phyloP scores from a whole-genome alignment of 2,113 vertebrate genomes.

The Trematomus loennbergii region DNA sequence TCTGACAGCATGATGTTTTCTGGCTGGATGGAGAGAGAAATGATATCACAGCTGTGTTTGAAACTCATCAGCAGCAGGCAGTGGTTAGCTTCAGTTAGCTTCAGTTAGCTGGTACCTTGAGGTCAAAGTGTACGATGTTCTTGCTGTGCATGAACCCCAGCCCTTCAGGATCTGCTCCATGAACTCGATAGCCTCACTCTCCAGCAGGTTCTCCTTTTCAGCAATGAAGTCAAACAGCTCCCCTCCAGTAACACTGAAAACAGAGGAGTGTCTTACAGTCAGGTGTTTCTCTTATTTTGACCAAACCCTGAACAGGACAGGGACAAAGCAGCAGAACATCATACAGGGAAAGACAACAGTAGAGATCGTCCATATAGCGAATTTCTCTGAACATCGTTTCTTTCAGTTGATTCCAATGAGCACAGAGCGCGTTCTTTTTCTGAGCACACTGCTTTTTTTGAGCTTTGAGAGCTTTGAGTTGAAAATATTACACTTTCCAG shows the following conservation, averaged over 20 bases:
- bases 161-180: constrained; percentile 84
- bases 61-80: not conserved
- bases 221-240: constrained; percentile 90
- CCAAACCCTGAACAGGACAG: too few relatives aligned
- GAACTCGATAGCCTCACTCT: constrained; percentile 86
- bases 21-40: constrained; percentile 72
- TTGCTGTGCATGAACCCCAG: constrained; percentile 81
- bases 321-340: too few relatives aligned
- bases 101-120: constrained; percentile 68
- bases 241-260: constrained; percentile 78
- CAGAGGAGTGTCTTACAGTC: not conserved
- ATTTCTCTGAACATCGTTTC: too few relatives aligned
- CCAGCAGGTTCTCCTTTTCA: constrained; percentile 84
- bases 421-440: too few relatives aligned
- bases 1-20: constrained; percentile 88
- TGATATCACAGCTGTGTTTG: not conserved
- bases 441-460: too few relatives aligned
- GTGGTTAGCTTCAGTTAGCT: not conserved
- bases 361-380: too few relatives aligned
- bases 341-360: too few relatives aligned
- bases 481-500: too few relatives aligned
- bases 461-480: too few relatives aligned
- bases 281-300: not conserved
- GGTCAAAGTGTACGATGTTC: constrained; percentile 84
- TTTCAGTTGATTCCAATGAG: too few relatives aligned